Evolutionary conservation across 2,888 invertebrate species (phyloP).

Genomic region (Myopa testacea): DNA sequence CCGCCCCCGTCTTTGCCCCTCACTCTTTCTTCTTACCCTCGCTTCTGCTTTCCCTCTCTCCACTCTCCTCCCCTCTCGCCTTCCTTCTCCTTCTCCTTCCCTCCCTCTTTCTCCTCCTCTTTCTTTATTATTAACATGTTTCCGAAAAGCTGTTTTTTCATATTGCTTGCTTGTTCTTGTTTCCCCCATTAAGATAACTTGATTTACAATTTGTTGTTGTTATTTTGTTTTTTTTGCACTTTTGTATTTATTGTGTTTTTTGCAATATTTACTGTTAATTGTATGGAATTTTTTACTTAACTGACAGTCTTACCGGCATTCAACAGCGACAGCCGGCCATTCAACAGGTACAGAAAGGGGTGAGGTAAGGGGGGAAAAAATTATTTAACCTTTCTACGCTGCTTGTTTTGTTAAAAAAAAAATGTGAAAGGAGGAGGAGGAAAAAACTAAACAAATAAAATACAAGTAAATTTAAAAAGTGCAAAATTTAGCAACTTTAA

Average conservation of each 20-base stretch:
- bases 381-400: not conserved
- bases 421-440: not conserved
- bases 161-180: not conserved
- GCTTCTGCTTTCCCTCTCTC: not conserved
- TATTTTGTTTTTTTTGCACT: constrained; percentile 35
- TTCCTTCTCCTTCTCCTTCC: not conserved
- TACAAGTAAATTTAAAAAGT: not conserved
- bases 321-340: not conserved
- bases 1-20: not conserved
- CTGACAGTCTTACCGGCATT: constrained; percentile 29
- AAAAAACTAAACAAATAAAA: not conserved
- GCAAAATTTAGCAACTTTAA: not conserved
- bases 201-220: constrained; percentile 29
- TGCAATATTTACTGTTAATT: constrained; percentile 26
- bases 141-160: not conserved
- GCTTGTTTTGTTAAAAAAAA: not conserved
- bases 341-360: not conserved
- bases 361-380: too few species aligned
- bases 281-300: not conserved
- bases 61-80: not conserved
- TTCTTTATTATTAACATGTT: not conserved
- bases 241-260: constrained; percentile 29
- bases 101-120: not conserved
- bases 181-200: not conserved
- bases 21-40: not conserved